A percentile compares a stretch with the other conserved stretches of the same genome.
Evolutionary conservation across 2,797 vertebrate genomes (phyloP).

Genomic region (Myotis planiceps): DNA sequence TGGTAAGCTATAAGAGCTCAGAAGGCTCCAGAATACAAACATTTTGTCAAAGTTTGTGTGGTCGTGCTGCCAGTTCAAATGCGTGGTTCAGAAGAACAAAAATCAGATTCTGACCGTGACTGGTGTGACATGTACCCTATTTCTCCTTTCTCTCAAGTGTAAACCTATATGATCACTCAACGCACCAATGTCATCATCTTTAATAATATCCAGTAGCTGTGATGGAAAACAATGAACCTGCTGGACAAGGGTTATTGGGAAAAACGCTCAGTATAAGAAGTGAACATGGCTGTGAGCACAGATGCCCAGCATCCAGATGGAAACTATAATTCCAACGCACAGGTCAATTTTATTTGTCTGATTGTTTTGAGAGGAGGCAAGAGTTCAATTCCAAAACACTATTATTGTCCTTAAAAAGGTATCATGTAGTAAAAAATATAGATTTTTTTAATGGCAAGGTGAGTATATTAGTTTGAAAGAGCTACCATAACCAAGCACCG

Average conservation of each 20-base stretch:
- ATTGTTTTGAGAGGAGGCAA: not conserved
- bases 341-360: not conserved
- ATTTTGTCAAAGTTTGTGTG: not conserved
- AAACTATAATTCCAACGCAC: not conserved
- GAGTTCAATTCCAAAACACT: not conserved
- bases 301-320: not conserved
- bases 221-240: not conserved
- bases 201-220: not conserved
- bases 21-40: not conserved
- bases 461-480: not conserved
- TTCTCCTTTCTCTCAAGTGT: not conserved
- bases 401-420: not conserved
- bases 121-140: not conserved
- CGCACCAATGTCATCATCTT: not conserved
- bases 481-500: not conserved
- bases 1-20: not conserved
- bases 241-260: not conserved
- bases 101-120: not conserved
- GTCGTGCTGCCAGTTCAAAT: not conserved
- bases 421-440: not conserved
- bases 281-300: not conserved
- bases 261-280: not conserved
- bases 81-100: not conserved
- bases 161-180: not conserved
- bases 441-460: not conserved